Evolutionary conservation across 2,113 vertebrate genomes (phyloP), one percentile per base, ranked within the genome.

Genomic region (Stegostoma tigrinum): DNA sequence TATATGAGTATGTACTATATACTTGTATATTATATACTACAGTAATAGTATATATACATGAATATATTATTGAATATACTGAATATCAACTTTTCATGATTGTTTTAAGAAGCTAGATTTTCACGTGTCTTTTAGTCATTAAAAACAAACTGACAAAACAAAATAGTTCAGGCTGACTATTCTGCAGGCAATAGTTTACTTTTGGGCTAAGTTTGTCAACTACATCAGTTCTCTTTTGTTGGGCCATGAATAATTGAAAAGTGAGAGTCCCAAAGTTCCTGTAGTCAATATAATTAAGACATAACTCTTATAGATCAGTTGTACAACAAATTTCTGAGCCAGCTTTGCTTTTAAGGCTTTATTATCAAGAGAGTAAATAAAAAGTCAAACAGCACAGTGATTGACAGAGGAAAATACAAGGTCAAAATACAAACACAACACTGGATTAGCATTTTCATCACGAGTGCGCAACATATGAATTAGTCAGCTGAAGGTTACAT

Each of bases 261-360:
- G 5, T 52, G 45, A 30, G 2, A 68, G 89, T 38, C n/a, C 64
- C 17, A 93, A 95, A 72, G 38, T 75, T 95, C 72, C 52, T 34
- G 14, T 95, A 24, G 45, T 95, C 42, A 95, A 72, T 95, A 72
- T 95, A 95, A 52, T 75, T 72, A 75, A 72, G 94, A 52, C 19
- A 95, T 72, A 72, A 72, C 72, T 95, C 67, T 72, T 95, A 45
- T 12, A 72, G 67, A 95, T 52, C 12, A 61, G 52, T 14, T 34
- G 52, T 48, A 67, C n/a, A 72, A 72, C 93, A 95, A 95, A 45
- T 30, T 72, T 72, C 38, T 21, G 67, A 95, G 93, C 93, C 93
- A 95, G 67, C 70, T 95, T 95, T 95, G 67, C 93, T 95, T 72
- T 95, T 72, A 95, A 95, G 66, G 23, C 64, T 95, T 68, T 93